Base-by-base conservation (phyloP, 2,797 vertebrate species). In the Neoniphon sammara region DNA sequence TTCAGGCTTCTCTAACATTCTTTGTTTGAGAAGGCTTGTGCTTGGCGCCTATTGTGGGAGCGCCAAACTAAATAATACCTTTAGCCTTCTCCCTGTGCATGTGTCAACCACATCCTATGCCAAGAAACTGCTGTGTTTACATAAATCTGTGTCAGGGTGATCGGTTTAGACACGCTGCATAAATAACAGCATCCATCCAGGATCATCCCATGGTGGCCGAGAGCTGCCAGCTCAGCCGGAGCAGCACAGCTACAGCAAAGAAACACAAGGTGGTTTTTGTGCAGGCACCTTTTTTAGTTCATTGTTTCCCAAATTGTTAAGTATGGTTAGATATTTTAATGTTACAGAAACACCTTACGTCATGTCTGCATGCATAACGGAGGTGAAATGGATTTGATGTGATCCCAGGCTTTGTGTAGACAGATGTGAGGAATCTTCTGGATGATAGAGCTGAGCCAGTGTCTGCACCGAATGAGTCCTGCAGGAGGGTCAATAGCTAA, bases 101-200 rank as follows among this genome's bases (percentile, higher is more conserved):
- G 66, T 79, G 81, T 67, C 69, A 87, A 82, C 65, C 70, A 66
- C 59, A 53, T 76, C 70, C 65, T 55, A 52, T 85, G 84, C 88
- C 90, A 91, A 85, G 79, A 87, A 92, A 82, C 85, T 80, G 87
- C 83, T 75, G 83, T 91, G 85, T 90, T 88, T 90, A 87, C 85
- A 88, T 89, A 89, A 91, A 89, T 92, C 90, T 88, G 73, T 86
- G 84, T 86, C 78, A 77, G 88, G 76, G 78, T 84, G 88, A 92
- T 91, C 86, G 80, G 88, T 92, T 92, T 88, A 88, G 92, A 87
- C 86, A 87, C 21, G 78, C 85, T 87, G 86, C 86, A 85, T 88
- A 88, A 93, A 92, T 91, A 91, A 91, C 83, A 72, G 75, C 87
- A 88, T 87, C 87, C 82, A 83, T 84, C 83, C 77, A 77, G 75